These are phyloP conservation scores for Pristionchus entomophagus DNA, from an alignment of 2,888 invertebrate genomes.

Conservation along the genomic window DNA sequence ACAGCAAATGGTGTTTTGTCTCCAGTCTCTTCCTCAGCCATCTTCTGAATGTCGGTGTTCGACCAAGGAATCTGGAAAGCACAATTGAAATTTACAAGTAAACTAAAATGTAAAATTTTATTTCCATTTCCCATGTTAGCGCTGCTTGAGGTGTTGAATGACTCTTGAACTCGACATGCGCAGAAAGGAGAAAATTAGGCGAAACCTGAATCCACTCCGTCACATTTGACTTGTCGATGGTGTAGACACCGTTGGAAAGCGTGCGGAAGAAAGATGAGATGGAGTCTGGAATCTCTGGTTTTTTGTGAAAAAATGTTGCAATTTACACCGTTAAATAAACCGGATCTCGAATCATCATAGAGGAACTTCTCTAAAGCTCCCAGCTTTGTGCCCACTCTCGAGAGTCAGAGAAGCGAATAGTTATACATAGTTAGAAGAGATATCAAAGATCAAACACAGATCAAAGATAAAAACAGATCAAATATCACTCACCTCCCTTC, in stretches of 20 bases:
- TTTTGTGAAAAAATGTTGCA: too few relatives aligned
- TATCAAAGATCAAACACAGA: background rate
- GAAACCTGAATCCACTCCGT: conserved; percentile 65
- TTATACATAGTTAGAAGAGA: too few relatives aligned
- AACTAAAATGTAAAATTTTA: background rate
- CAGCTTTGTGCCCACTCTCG: too few relatives aligned
- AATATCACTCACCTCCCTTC: conserved; percentile 62
- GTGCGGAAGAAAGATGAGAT: conserved; percentile 69
- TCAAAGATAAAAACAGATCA: too few relatives aligned
- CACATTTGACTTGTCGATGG: conserved; percentile 69
- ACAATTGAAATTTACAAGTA: background rate
- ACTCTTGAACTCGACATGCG: too few relatives aligned
- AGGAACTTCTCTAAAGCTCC: too few relatives aligned
- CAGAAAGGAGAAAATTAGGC: too few relatives aligned
- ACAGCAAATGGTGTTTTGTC: conserved; percentile 57
- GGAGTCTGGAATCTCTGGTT: conserved; percentile 64
- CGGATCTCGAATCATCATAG: too few relatives aligned
- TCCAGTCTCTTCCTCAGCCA: conserved; percentile 57
- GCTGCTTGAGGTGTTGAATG: too few relatives aligned
- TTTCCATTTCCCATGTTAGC: background rate
- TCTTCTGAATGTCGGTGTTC: conserved; percentile 60
- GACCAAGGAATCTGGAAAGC: conserved; percentile 61
- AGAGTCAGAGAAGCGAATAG: too few relatives aligned
- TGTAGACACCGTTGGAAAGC: conserved; percentile 74
- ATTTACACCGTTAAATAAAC: too few relatives aligned